Percentiles rank a stretch among this genome's conserved stretches.
These are phyloP conservation scores for Hoplias malabaricus DNA, from an alignment of 2,113 vertebrate genomes.

Conservation along the genomic window DNA sequence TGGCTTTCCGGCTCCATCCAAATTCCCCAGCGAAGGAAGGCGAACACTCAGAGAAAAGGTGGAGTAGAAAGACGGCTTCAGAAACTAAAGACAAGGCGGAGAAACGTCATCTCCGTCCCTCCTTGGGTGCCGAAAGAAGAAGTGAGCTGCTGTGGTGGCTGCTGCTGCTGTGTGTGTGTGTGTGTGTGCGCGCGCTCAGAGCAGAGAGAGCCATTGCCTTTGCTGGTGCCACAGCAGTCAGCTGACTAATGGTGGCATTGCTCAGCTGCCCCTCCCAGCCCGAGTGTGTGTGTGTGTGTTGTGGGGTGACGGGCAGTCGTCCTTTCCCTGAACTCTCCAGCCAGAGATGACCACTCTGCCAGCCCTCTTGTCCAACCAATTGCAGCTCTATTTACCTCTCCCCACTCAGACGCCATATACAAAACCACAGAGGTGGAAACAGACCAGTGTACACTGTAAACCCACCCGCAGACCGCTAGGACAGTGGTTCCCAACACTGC, in stretches of 20 bases:
- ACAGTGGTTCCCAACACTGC: no score
- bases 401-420: not conserved
- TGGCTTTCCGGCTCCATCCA: not conserved
- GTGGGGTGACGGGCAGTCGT: not conserved
- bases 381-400: not conserved
- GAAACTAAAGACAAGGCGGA: slow-evolving; percentile 1
- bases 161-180: slow-evolving; percentile 27
- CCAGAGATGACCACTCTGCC: not conserved
- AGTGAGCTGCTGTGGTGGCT: slow-evolving; percentile 15
- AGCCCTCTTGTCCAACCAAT: not conserved
- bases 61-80: slow-evolving; percentile 4
- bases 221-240: not conserved
- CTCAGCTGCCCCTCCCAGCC: slow-evolving; percentile 40
- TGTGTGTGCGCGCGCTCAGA: slow-evolving; percentile 15
- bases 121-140: slow-evolving; percentile 26
- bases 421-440: not conserved
- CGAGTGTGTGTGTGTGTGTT: not conserved
- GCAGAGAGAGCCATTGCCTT: not conserved
- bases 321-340: not conserved
- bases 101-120: slow-evolving; percentile 10
- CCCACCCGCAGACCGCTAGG: not conserved
- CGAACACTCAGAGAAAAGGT: not conserved
- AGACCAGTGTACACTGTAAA: no score
- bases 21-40: slow-evolving; percentile 1
- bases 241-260: slow-evolving; percentile 8